Evolutionary conservation across 2,113 vertebrate species (phyloP).

Genomic region (Rhadina sibilatrix): DNA sequence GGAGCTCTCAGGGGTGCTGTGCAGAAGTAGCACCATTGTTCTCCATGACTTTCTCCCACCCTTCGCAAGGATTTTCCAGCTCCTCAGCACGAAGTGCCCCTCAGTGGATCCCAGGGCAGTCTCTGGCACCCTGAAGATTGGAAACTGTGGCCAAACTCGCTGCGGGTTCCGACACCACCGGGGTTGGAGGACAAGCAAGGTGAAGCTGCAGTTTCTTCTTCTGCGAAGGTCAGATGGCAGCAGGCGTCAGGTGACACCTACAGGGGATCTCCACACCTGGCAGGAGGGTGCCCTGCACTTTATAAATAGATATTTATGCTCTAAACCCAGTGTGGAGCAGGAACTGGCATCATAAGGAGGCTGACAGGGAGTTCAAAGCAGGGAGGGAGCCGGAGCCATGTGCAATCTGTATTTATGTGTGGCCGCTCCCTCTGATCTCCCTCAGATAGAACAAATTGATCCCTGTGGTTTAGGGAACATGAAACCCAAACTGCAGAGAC

Average conservation of each 20-base stretch:
- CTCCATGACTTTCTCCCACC: rapidly evolving
- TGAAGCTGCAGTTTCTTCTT: neutral
- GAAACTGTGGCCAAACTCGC: neutral
- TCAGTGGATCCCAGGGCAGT: neutral
- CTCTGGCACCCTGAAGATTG: neutral
- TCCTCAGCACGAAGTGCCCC: neutral
- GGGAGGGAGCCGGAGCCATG: neutral
- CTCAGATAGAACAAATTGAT: conserved; percentile 16
- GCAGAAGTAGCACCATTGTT: rapidly evolving
- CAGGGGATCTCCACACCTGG: neutral
- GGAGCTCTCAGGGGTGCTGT: too few species aligned
- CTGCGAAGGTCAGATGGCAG: neutral
- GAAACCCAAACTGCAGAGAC: neutral
- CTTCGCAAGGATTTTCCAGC: neutral
- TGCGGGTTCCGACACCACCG: rapidly evolving
- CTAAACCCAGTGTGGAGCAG: neutral
- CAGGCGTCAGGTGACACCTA: neutral
- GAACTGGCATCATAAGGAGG: conserved; percentile 3
- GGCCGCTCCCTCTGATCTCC: neutral
- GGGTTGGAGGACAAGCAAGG: neutral
- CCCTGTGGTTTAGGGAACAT: neutral
- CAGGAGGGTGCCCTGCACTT: neutral
- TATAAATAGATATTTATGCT: neutral
- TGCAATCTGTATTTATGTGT: conserved; percentile 6
- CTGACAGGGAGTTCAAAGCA: neutral